Conservation (phyloP, 2,113 vertebrate species). For the Hyaena hyaena region DNA sequence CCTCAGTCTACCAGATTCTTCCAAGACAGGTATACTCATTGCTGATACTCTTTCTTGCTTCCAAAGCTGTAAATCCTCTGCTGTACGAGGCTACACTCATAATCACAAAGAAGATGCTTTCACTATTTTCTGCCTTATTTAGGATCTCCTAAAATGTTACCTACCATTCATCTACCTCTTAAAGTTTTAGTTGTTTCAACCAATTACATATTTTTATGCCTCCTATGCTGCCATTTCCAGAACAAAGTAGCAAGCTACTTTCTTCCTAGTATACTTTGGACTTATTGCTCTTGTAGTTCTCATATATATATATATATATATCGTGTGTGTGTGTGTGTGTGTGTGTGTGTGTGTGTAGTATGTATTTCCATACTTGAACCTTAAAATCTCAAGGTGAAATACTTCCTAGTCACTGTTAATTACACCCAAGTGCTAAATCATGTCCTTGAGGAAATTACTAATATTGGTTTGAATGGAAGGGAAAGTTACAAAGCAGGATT, state of each 20-base stretch:
- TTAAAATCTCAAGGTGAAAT: too few species aligned
- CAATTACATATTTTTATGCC: background rate
- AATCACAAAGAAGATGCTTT: background rate
- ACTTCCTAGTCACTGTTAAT: background rate
- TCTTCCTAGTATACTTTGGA: background rate
- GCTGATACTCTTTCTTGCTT: background rate
- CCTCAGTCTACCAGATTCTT: background rate
- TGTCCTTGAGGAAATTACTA: background rate
- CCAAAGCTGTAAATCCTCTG: background rate
- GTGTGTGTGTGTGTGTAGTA: background rate
- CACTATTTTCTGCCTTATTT: background rate
- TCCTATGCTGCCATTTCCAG: background rate
- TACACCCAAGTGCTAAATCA: background rate
- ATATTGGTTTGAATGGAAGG: background rate
- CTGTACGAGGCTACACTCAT: background rate
- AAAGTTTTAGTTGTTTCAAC: background rate
- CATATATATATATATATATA: background rate
- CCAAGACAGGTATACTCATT: background rate
- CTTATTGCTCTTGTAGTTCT: background rate
- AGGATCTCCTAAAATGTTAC: background rate
- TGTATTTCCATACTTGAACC: background rate
- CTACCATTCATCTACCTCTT: background rate
- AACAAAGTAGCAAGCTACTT: background rate
- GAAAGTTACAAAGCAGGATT: background rate
- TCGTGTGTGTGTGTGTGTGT: background rate